A percentile compares a stretch with the other conserved stretches of the same genome.
Conservation (phyloP, 2,113 vertebrate species). For the Empidonax traillii region DNA sequence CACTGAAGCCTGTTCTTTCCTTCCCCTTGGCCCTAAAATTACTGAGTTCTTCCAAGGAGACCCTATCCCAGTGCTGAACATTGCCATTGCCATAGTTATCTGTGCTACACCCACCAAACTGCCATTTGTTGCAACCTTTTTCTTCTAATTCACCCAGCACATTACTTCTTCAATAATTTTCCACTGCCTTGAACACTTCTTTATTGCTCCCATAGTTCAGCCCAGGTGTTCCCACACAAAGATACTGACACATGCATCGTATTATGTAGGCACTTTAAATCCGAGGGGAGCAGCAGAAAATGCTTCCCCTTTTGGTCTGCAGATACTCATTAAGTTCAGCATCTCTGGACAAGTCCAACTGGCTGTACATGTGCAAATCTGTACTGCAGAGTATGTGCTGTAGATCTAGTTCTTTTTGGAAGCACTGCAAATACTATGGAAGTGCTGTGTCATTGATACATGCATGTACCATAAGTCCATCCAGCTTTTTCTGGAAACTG, state of each 20-base stretch:
- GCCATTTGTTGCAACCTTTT: not conserved
- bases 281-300: not conserved
- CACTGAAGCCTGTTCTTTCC: not conserved
- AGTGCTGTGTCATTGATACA: constrained; percentile 27
- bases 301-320: not conserved
- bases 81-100: not conserved
- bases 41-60: not conserved
- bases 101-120: not conserved
- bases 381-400: not conserved
- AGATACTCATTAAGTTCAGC: not conserved
- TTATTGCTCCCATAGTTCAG: not conserved
- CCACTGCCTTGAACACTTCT: not conserved
- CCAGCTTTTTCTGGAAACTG: not conserved
- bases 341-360: not conserved
- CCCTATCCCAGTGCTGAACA: not conserved
- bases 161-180: not conserved
- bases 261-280: not conserved
- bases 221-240: not conserved
- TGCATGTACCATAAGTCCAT: not conserved
- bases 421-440: not conserved
- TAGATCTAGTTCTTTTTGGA: not conserved
- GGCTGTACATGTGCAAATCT: not conserved
- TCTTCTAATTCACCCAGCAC: not conserved
- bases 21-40: not conserved
- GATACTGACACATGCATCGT: not conserved